Evolutionary conservation across 2,888 invertebrate genomes (phyloP).

Genomic region (Philonicus albiceps): DNA sequence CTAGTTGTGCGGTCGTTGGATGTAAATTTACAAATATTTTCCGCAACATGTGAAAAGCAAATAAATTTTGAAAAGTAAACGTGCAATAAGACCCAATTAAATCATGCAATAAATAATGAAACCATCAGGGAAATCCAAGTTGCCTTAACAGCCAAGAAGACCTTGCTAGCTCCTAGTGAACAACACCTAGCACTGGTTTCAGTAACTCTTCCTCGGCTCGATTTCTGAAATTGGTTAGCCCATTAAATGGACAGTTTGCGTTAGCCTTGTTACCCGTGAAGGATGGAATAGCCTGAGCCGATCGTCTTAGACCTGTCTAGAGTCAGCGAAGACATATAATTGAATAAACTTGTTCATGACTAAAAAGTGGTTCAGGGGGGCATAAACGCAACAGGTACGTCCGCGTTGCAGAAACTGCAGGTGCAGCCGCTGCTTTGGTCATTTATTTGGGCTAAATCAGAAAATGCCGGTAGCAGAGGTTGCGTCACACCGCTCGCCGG

Average conservation of each 20-base stretch:
- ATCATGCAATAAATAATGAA: neutral
- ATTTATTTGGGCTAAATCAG: neutral
- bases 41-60: neutral
- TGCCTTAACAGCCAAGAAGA: neutral
- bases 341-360: neutral
- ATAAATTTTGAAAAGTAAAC: neutral
- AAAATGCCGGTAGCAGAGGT: neutral
- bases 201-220: neutral
- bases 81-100: neutral
- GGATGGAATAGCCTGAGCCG: neutral
- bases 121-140: neutral
- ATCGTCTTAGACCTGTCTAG: neutral
- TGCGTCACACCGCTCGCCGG: neutral
- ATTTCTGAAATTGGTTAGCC: neutral
- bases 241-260: neutral
- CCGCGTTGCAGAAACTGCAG: neutral
- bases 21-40: neutral
- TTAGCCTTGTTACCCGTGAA: neutral
- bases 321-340: neutral
- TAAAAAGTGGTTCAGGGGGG: neutral
- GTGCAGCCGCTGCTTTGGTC: neutral
- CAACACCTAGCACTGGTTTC: neutral
- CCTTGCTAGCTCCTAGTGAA: neutral
- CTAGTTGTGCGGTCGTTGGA: neutral
- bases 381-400: neutral